Evolutionary conservation across 2,113 vertebrate genomes (phyloP), one percentile per base, ranked within the genome.

Genomic region (human): DNA sequence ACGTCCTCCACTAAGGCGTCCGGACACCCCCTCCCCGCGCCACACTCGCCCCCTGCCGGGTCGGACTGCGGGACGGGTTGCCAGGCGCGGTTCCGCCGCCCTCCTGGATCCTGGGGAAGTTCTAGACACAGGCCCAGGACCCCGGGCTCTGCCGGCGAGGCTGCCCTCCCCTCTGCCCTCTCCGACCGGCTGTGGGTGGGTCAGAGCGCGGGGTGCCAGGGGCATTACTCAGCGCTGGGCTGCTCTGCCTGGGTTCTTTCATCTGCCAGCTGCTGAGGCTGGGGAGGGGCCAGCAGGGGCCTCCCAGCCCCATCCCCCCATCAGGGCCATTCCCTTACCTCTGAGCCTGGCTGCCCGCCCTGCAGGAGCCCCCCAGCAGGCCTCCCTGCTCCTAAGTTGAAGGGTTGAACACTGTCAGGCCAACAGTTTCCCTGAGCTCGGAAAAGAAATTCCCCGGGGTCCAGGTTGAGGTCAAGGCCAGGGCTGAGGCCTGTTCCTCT

Each of bases 161-260:
- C 85, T 32, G 93, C 61, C 61, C 70, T 89, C 55, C 10, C 59
- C 27, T 66, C 52, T 81, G 91, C 13, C 83, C 50, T 23, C 86
- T 86, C 35, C 3, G 32, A 57, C 80, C 52, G 76, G n/a, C 86
- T 35, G 97, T 97, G 98, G 97, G 98, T 97, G 97, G 98, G 97
- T 98, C 94, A 73, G 93, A 91, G 93, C 84, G 64, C 87, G 57
- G 96, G 96, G 97, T 97, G 98, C 98, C 98, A 97, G 98, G 97
- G 97, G 57, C 92, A 97, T 98, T 98, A 98, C 97, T 98, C 97
- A 97, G 98, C 93, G 98, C 97, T 96, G 88, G 91, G 90, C 94
- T 93, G 96, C 96, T 93, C 80, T 98, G 97, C 96, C 97, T 97
- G 96, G 88, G 94, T 95, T 85, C 97, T 97, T 98, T 98, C 96